Evolutionary conservation across 2,888 invertebrate species (phyloP).

Genomic region (Drosophila merina): DNA sequence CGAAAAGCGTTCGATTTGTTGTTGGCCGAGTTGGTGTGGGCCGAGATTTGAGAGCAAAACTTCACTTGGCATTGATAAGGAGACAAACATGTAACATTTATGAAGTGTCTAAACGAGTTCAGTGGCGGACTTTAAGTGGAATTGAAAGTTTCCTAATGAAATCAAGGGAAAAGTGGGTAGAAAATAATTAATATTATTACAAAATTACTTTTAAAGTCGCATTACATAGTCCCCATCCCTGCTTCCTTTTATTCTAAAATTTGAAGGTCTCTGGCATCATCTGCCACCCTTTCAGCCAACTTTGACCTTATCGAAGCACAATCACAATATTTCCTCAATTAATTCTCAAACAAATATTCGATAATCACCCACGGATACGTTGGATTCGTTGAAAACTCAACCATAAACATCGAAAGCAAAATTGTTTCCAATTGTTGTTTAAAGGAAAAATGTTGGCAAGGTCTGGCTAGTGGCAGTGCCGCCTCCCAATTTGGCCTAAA

Average conservation of each 20-base stretch:
- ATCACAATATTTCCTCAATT: constrained; percentile 40
- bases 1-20: constrained; percentile 46
- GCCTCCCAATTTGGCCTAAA: constrained; percentile 16
- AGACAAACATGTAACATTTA: constrained; percentile 20
- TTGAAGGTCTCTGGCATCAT: constrained; percentile 26
- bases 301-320: constrained; percentile 23
- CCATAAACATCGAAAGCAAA: constrained; percentile 29
- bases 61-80: constrained; percentile 44
- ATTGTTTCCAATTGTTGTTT: constrained; percentile 14
- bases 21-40: constrained; percentile 33
- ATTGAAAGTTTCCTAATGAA: constrained; percentile 20
- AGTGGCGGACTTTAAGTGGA: constrained; percentile 11
- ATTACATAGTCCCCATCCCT: too few relatives aligned
- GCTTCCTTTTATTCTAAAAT: constrained; percentile 9
- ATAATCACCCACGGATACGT: constrained; percentile 15
- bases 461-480: constrained; percentile 3
- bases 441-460: constrained; percentile 34
- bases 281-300: constrained; percentile 6
- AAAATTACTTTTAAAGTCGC: too few relatives aligned
- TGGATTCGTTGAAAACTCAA: constrained; percentile 28
- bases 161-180: neutral
- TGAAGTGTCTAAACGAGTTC: constrained; percentile 24
- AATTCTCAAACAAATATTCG: constrained; percentile 30
- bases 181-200: neutral
- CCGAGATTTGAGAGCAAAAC: constrained; percentile 31